Percentiles rank a stretch among this genome's conserved stretches.
Conservation (phyloP, 2,797 vertebrate genomes). For the Lemur catta region DNA sequence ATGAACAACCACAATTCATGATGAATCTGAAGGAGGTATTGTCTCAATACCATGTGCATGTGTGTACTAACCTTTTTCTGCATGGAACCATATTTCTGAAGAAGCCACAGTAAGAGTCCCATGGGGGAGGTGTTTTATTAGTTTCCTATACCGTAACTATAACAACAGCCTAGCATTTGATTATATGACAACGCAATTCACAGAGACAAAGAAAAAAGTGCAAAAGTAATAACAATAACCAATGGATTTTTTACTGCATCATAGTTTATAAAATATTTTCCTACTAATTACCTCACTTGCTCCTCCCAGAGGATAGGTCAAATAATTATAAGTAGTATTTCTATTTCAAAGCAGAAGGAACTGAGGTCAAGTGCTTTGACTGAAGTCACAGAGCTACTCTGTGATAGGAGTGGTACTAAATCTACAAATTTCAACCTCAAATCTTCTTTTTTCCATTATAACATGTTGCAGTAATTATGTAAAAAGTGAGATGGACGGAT, state of each 20-base stretch:
- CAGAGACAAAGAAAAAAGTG: background rate
- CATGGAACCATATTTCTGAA: background rate
- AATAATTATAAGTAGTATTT: constrained; percentile 34
- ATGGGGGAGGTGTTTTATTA: background rate
- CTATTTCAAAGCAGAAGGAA: constrained; percentile 37
- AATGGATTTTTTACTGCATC: constrained; percentile 15
- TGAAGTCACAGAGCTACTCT: constrained; percentile 7
- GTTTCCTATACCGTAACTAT: background rate
- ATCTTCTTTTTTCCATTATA: background rate
- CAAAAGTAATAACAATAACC: background rate
- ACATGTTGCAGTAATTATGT: background rate
- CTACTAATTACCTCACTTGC: background rate
- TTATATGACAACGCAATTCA: background rate
- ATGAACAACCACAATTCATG: background rate
- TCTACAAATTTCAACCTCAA: background rate
- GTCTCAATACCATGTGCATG: background rate
- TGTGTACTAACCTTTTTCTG: background rate
- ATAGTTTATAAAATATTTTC: constrained; percentile 46
- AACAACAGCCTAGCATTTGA: background rate
- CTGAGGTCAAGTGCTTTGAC: constrained; percentile 13
- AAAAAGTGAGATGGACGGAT: background rate
- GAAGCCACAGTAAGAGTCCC: background rate
- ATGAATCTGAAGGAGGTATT: background rate
- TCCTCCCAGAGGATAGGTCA: constrained; percentile 25
- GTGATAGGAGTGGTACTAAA: background rate